These are phyloP conservation scores for Apeltes quadracus DNA, from an alignment of 2,113 vertebrate species.

Conservation along the genomic window DNA sequence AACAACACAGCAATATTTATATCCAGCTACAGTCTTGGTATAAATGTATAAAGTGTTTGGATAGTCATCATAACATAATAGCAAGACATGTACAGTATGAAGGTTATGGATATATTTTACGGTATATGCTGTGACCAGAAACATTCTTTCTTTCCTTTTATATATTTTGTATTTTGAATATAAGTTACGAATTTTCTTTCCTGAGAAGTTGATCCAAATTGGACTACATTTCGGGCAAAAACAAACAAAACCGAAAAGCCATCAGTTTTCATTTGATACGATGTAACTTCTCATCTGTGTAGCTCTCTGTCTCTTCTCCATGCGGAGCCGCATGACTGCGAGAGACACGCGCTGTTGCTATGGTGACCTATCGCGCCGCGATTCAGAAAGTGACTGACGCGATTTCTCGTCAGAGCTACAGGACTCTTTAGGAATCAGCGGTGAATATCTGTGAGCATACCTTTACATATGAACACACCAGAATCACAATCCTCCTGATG, in stretches of 20 bases:
- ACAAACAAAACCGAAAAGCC: background rate
- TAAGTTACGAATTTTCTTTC: conserved; percentile 67
- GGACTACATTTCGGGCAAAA: conserved; percentile 37
- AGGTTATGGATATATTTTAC: conserved; percentile 39
- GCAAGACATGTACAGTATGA: conserved; percentile 32
- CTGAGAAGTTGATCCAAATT: conserved; percentile 76
- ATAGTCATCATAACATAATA: conserved; percentile 40
- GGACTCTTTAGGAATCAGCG: background rate
- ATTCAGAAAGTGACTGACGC: conserved; percentile 24
- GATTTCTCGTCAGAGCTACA: background rate
- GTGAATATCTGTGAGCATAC: conserved; percentile 3
- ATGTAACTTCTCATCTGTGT: conserved; percentile 28
- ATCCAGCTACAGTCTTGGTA: conserved; percentile 36
- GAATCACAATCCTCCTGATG: conserved; percentile 8
- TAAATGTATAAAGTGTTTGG: conserved; percentile 37
- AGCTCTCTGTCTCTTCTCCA: background rate
- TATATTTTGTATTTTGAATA: conserved; percentile 42
- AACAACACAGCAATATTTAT: conserved; percentile 32
- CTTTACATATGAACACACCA: background rate
- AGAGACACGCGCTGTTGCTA: conserved; percentile 10
- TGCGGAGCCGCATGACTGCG: conserved; percentile 16
- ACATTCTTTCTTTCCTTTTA: background rate
- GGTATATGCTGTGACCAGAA: conserved; percentile 35
- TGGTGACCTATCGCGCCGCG: conserved; percentile 13
- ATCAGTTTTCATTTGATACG: conserved; percentile 30